phyloP scores from a whole-genome alignment of 2,888 invertebrate species.

The Caenorhabditis plicata region DNA sequence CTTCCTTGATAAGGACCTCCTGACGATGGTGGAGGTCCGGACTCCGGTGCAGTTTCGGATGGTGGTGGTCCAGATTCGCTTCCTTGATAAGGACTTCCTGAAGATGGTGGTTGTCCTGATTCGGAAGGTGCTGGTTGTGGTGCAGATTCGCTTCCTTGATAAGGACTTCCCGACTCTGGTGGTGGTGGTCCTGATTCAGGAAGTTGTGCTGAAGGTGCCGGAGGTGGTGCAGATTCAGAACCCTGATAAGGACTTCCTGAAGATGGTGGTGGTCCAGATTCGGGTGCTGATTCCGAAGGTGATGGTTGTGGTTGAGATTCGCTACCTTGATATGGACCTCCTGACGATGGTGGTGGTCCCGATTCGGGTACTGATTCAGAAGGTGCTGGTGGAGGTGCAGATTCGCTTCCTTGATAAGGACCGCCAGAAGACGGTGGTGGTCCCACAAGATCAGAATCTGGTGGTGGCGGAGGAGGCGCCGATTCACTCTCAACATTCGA shows the following conservation, averaged over 20 bases:
- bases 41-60: background rate
- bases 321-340: background rate
- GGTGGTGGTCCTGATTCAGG: conserved; percentile 4
- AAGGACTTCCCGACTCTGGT: background rate
- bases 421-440: conserved; percentile 1
- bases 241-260: background rate
- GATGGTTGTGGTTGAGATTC: conserved; percentile 1
- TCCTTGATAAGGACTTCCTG: background rate
- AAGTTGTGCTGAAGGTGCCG: background rate
- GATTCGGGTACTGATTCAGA: background rate
- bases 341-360: background rate
- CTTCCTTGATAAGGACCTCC: background rate
- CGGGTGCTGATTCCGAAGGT: no score
- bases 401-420: background rate
- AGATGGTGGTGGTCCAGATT: conserved; percentile 9
- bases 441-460: background rate
- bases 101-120: background rate
- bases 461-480: background rate
- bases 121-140: background rate
- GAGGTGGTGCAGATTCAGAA: conserved; percentile 4
- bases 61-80: background rate
- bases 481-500: background rate
- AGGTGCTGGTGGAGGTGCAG: conserved; percentile 1
- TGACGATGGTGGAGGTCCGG: background rate
- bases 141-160: background rate